Evolutionary conservation across 2,888 invertebrate species (phyloP).

Genomic region (Autographa gamma): DNA sequence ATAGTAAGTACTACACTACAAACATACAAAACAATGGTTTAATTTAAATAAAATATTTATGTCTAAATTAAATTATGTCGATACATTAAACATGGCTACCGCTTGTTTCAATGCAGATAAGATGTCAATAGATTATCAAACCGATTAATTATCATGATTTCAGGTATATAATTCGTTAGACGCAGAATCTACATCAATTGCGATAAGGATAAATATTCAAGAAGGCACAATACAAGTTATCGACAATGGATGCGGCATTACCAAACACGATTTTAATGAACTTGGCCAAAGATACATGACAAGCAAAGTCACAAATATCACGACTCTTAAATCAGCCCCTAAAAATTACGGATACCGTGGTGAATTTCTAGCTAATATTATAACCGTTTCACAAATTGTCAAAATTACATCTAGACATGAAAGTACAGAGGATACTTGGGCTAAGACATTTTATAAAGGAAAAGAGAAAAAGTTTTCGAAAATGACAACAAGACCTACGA

Average conservation of each 20-base stretch:
- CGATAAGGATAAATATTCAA: constrained; percentile 90
- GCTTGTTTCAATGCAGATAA: constrained; percentile 11
- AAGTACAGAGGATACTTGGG: constrained; percentile 85
- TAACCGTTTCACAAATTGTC: constrained; percentile 87
- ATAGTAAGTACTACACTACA: background rate
- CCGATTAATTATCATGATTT: constrained; percentile 45
- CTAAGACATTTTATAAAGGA: constrained; percentile 87
- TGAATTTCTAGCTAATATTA: constrained; percentile 91
- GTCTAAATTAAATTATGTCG: background rate
- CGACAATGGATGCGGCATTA: constrained; percentile 93
- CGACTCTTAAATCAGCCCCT: constrained; percentile 85
- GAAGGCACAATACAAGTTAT: constrained; percentile 91
- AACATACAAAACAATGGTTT: too few species aligned
- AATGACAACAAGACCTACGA: constrained; percentile 86
- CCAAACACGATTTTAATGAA: constrained; percentile 84
- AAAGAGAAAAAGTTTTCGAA: constrained; percentile 73
- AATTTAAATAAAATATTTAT: background rate
- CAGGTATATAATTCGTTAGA: constrained; percentile 92
- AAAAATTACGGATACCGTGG: constrained; percentile 91
- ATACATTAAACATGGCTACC: constrained; percentile 16
- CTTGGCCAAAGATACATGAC: constrained; percentile 91
- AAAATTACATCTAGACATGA: constrained; percentile 89
- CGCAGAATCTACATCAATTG: constrained; percentile 91
- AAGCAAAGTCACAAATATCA: constrained; percentile 89
- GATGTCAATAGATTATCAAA: constrained; percentile 7